Conservation (phyloP, 1,140 invertebrate genomes). For the Drosophila bocki region DNA sequence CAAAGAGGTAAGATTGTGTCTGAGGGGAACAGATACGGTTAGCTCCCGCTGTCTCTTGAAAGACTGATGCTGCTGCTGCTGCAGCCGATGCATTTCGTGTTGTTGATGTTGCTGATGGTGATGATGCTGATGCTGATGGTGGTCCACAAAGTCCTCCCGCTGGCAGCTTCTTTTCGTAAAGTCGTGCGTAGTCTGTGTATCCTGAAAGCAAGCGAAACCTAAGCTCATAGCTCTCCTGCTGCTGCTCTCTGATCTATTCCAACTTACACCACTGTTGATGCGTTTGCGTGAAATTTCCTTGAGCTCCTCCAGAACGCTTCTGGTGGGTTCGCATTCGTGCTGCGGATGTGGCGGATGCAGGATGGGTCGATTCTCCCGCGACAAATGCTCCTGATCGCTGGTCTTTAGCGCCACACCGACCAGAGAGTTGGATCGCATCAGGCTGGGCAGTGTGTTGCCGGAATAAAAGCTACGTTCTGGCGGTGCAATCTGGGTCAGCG, state of each 20-base stretch:
- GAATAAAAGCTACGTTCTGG: constrained; percentile 73
- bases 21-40: constrained; percentile 38
- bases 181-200: constrained; percentile 52
- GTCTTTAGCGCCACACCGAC: constrained; percentile 59
- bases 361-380: constrained; percentile 78
- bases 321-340: constrained; percentile 80
- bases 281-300: constrained; percentile 86
- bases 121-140: constrained; percentile 1
- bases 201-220: constrained; percentile 58
- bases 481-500: constrained; percentile 83
- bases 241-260: neutral
- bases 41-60: constrained; percentile 48
- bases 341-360: constrained; percentile 76
- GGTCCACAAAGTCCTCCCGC: constrained; percentile 59
- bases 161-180: constrained; percentile 74
- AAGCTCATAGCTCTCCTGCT: constrained; percentile 10
- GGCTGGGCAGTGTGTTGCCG: constrained; percentile 73
- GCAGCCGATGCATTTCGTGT: constrained; percentile 3
- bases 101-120: constrained; percentile 11
- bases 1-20: constrained; percentile 17
- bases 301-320: constrained; percentile 86
- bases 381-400: constrained; percentile 70
- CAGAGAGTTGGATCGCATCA: constrained; percentile 78
- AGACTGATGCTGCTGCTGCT: constrained; percentile 15
- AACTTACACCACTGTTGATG: constrained; percentile 85